Evolutionary conservation across 2,888 invertebrate species (phyloP).

Genomic region (Ectemnius cavifrons): DNA sequence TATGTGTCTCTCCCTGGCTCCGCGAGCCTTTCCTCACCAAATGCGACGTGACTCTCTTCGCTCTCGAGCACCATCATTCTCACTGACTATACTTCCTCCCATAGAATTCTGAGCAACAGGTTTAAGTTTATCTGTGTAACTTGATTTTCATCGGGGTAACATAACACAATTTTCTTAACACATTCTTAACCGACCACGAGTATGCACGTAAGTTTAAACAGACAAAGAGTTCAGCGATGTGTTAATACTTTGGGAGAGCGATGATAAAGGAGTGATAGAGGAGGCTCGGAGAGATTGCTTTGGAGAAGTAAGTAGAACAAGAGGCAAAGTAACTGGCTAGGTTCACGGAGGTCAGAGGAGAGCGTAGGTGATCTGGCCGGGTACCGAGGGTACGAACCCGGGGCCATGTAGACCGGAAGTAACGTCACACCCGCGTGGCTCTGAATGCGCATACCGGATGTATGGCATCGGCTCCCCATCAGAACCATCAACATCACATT

Average conservation of each 20-base stretch:
- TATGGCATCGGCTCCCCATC: constrained; percentile 78
- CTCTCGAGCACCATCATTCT: too few relatives aligned
- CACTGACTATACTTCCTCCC: too few relatives aligned
- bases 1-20: neutral
- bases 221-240: neutral
- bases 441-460: constrained; percentile 79
- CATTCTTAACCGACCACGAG: too few relatives aligned
- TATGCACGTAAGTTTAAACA: too few relatives aligned
- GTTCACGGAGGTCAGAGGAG: constrained; percentile 73
- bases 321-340: constrained; percentile 57
- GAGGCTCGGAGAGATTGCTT: neutral
- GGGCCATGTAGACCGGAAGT: constrained; percentile 77
- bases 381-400: constrained; percentile 62
- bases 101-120: too few relatives aligned
- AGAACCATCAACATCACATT: constrained; percentile 76
- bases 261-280: constrained; percentile 7
- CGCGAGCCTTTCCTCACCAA: too few relatives aligned
- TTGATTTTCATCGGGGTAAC: too few relatives aligned
- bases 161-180: too few relatives aligned
- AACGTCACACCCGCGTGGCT: constrained; percentile 78
- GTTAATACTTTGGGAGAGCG: neutral
- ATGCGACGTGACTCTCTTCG: too few relatives aligned
- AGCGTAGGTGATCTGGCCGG: constrained; percentile 70
- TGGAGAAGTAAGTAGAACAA: constrained; percentile 13
- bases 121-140: too few relatives aligned